Base-by-base conservation (phyloP, 2,797 vertebrate species). In the Myiotriccus ornatus region DNA sequence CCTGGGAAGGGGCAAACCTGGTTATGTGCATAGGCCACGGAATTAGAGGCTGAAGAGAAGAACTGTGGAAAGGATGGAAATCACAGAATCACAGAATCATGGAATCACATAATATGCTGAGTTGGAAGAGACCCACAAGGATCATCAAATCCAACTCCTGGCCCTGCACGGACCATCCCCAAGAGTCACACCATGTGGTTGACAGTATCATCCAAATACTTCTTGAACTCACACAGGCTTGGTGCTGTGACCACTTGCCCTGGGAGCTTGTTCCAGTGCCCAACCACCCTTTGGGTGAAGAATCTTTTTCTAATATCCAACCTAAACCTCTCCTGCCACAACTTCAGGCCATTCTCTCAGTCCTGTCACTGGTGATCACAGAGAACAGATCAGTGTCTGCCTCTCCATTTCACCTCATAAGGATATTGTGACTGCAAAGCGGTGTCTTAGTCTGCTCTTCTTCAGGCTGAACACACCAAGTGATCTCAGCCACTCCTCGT, bases 1-100 rank as follows among this genome's bases (percentile, higher is more conserved):
- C 14, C 25, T 32, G 18, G 30, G 5, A 20, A n/a, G 12, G 25
- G 28, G 1, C 22, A 74, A 2, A 2, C 2, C 4, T 74, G 16
- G 16, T 7, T 6, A 4, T 32, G 20, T 43, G 5, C 9, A 28
- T 1, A 32, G 37, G 27, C 17, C 7, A 22, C 6, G 6, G 10
- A 57, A 20, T 2, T 22, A 32, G n/a, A 74, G 24, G 14, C 24
- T 32, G 46, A 1, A 46, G 34, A 74, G 59, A 57, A 57, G 74
- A 9, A 43, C 50, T 44, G 16, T 20, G 43, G 43, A 37, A 64
- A 79, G 50, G 14, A 6, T 44, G 52, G 20, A 37, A 59, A 35
- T 18, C 24, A 59, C 24, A 57, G 23, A 57, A 35, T 57, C n/a
- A 56, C 9, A 34, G n/a, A 49, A 27, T 27, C 49, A 50, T 4